These are phyloP conservation scores for Phainopepla nitens DNA, from an alignment of 2,113 vertebrate genomes.

Conservation along the genomic window DNA sequence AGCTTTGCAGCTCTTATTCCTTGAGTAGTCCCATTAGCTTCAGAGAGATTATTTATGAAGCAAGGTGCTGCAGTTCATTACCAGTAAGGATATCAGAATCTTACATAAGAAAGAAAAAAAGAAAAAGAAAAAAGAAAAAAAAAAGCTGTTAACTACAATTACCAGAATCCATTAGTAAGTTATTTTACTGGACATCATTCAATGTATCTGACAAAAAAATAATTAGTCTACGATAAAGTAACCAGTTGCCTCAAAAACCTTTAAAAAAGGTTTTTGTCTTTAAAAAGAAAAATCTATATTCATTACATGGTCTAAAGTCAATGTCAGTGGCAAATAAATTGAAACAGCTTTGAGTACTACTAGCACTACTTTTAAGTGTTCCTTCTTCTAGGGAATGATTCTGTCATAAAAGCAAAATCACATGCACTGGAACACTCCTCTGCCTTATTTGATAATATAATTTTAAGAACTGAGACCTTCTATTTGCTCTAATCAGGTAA, in stretches of 20 bases:
- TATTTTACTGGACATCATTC: background rate
- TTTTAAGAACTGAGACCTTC: background rate
- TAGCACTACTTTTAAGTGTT: background rate
- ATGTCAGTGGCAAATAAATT: background rate
- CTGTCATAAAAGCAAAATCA: background rate
- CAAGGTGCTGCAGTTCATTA: constrained; percentile 13
- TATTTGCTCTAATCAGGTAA: background rate
- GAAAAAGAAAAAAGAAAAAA: background rate
- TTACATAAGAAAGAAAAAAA: background rate
- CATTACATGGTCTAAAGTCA: background rate
- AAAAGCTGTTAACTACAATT: background rate
- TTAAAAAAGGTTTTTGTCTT: background rate
- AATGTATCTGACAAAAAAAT: background rate
- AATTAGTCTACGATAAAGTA: background rate
- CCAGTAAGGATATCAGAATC: constrained; percentile 38
- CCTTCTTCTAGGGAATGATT: background rate
- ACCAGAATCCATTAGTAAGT: background rate
- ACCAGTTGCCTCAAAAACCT: background rate
- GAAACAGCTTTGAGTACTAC: background rate
- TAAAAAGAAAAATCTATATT: background rate
- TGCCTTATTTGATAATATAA: background rate
- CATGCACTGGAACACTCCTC: background rate
- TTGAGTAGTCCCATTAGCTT: background rate
- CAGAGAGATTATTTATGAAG: constrained; percentile 6
- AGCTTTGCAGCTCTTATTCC: constrained; percentile 17